Percentiles rank a stretch among this genome's conserved stretches.
These are phyloP conservation scores for Coendou prehensilis DNA, from an alignment of 2,797 vertebrate genomes.

Conservation along the genomic window DNA sequence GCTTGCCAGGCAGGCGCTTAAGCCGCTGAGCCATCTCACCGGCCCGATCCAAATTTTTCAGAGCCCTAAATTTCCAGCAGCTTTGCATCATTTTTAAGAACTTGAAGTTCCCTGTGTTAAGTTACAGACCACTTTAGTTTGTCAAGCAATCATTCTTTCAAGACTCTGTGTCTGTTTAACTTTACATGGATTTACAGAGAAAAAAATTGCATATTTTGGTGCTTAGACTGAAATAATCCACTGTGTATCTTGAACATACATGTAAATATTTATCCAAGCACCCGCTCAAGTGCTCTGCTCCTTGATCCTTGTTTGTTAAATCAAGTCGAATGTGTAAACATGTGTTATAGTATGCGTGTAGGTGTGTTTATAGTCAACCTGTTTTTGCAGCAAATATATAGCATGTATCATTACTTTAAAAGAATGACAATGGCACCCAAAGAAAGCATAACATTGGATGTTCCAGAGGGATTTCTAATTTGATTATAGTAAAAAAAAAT, in stretches of 20 bases:
- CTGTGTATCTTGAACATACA: constrained; percentile 18
- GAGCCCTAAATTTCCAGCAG: not conserved
- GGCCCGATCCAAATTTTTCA: not conserved
- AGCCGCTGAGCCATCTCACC: no score
- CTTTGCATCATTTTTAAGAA: not conserved
- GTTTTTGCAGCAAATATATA: constrained; percentile 16
- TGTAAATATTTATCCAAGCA: constrained; percentile 58
- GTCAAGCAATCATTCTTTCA: constrained; percentile 63
- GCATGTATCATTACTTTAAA: not conserved
- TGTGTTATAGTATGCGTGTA: not conserved
- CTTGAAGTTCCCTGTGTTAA: not conserved
- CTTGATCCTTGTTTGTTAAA: constrained; percentile 56
- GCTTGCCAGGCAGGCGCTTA: no score
- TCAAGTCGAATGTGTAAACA: constrained; percentile 7
- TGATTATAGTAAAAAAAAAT: constrained; percentile 35
- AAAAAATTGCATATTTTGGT: constrained; percentile 68
- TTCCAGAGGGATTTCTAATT: not conserved
- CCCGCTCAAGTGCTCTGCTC: not conserved
- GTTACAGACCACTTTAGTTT: not conserved
- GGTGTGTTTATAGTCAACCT: not conserved
- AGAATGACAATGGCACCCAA: not conserved
- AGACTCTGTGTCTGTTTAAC: constrained; percentile 34
- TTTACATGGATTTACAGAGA: constrained; percentile 22
- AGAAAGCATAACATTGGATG: not conserved
- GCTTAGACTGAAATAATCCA: constrained; percentile 68